Evolutionary conservation across 2,797 vertebrate species (phyloP), one percentile per base, ranked within the genome.

Genomic region (Gymnothorax reevesii): DNA sequence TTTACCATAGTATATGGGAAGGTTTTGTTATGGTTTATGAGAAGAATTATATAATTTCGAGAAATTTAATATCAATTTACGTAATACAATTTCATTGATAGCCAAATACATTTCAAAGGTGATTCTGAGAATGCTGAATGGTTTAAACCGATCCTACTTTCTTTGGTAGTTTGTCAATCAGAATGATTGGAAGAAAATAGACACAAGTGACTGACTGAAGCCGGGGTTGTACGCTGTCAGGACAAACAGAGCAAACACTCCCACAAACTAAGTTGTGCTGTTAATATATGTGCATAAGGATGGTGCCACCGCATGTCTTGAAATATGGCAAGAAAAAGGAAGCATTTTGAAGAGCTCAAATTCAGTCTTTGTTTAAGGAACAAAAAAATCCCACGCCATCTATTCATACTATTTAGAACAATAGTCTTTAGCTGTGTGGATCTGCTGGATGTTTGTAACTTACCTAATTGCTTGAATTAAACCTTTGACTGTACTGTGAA

Each of bases 261-360:
- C 15, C 49, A 13, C 82, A 57, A n/a, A 59, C 59, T 33, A 27
- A 3, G 7, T 12, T 59, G 57, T 0, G 0, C 82, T 83, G 7
- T 59, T 59, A 80, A 33, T 9, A n/a, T 59, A 55, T 57, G 25
- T 83, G 82, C 59, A 59, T 83, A 59, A 83, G 52, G 57, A 59
- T 22, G 20, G 77, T 80, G 77, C 52, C 52, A 8, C 7, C 7
- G 1, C 75, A 80, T 80, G 52, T 55, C 20, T 55, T 80, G 77
- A 80, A 80, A 80, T 80, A 80, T 60, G n/a, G 13, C 22, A 25
- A 59, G 82, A 83, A 83, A 83, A 59, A 2, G 57, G n/a, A 83
- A 55, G 77, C n/a, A 80, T 80, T 52, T 80, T 55, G 75, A 79
- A 52, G 54, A 7, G 22, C 15, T 79, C 12, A 2, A 79, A 79